These are phyloP conservation scores for Zhuqinia jingwanae DNA, from an alignment of 2,888 invertebrate species.

Conservation along the genomic window DNA sequence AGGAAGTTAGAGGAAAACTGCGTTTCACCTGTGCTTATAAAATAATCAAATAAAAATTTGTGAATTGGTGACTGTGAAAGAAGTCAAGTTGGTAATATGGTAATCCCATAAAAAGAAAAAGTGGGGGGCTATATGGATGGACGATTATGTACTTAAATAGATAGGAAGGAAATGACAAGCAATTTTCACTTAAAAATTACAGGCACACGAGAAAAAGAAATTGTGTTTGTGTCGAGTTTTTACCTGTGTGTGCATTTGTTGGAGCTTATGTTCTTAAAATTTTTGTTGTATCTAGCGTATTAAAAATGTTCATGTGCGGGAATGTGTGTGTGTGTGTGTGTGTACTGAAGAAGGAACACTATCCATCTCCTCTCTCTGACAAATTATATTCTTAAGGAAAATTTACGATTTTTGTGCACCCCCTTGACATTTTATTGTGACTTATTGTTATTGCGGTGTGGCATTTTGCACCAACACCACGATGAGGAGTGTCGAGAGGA, in stretches of 20 bases:
- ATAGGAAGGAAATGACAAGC: slow-evolving; percentile 59
- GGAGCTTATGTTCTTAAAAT: too few relatives aligned
- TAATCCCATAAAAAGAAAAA: too few relatives aligned
- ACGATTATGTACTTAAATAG: background rate
- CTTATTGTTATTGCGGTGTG: slow-evolving; percentile 69
- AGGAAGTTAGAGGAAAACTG: background rate
- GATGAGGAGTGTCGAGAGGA: background rate
- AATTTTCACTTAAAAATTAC: background rate
- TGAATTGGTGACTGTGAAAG: background rate
- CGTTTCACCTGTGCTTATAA: slow-evolving; percentile 11
- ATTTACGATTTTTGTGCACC: slow-evolving; percentile 68
- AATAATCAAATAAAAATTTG: background rate
- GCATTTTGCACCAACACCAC: slow-evolving; percentile 52
- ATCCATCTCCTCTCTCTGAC: slow-evolving; percentile 37
- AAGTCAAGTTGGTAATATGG: too few relatives aligned
- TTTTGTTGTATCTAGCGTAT: too few relatives aligned
- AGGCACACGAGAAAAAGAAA: background rate
- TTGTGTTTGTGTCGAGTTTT: background rate
- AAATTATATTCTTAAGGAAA: slow-evolving; percentile 68
- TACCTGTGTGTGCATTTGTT: background rate
- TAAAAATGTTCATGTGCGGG: background rate
- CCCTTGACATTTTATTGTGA: slow-evolving; percentile 68
- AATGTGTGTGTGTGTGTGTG: background rate
- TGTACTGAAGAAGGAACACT: background rate
- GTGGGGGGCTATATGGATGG: too few relatives aligned